Evolutionary conservation across 2,888 invertebrate genomes (phyloP).

Genomic region (Polydrusus pterygomalis): DNA sequence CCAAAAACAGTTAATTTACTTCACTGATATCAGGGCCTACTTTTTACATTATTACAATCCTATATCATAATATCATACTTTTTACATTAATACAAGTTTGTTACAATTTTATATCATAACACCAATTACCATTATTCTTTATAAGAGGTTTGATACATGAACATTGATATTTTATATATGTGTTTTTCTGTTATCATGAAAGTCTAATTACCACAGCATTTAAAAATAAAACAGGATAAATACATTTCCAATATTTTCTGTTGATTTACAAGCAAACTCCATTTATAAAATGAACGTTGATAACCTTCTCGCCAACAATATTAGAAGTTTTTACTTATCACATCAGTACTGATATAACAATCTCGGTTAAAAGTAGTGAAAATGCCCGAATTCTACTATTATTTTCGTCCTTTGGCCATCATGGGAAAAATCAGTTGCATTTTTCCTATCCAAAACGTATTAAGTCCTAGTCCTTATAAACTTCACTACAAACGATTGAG

Average conservation of each 20-base stretch:
- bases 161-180: too few relatives aligned
- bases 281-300: background rate
- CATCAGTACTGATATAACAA: background rate
- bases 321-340: background rate
- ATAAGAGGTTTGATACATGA: too few relatives aligned
- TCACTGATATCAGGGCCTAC: too few relatives aligned
- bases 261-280: slow-evolving; percentile 3
- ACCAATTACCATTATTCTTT: too few relatives aligned
- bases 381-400: slow-evolving; percentile 59
- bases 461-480: slow-evolving; percentile 43
- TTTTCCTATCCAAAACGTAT: slow-evolving; percentile 60
- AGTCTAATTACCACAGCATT: background rate
- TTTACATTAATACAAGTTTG: too few relatives aligned
- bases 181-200: background rate
- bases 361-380: background rate
- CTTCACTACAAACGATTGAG: slow-evolving; percentile 54
- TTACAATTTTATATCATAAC: too few relatives aligned
- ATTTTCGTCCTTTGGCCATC: slow-evolving; percentile 60
- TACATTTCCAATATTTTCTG: background rate
- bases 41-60: too few relatives aligned
- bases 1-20: too few relatives aligned
- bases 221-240: background rate
- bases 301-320: background rate
- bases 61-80: too few relatives aligned
- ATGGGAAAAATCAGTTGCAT: slow-evolving; percentile 57